These are phyloP conservation scores for Acanthosepion lycidas DNA, from an alignment of 2,888 invertebrate genomes.

Conservation along the genomic window DNA sequence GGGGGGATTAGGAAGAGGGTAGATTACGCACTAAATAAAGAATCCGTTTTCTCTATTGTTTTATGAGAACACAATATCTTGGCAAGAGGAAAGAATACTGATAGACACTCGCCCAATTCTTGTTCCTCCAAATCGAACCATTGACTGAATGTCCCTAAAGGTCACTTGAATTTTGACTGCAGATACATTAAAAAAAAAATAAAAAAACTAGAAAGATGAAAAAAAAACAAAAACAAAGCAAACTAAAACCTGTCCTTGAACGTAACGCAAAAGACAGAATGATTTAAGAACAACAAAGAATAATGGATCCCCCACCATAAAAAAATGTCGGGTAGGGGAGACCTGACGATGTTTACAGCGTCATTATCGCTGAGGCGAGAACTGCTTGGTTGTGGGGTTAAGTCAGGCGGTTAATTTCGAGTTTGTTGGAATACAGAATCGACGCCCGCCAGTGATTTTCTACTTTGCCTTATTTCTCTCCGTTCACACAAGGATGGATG, in stretches of 20 bases:
- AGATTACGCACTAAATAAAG: not conserved
- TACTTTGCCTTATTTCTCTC: too few relatives aligned
- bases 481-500: too few relatives aligned
- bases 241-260: not conserved
- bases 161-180: slow-evolving; percentile 33
- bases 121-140: not conserved
- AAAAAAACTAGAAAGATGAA: too few relatives aligned
- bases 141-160: not conserved
- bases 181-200: not conserved
- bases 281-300: not conserved
- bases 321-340: not conserved
- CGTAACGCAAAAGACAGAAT: not conserved
- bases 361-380: slow-evolving; percentile 12
- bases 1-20: not conserved
- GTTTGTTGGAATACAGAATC: not conserved
- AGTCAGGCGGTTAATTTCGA: not conserved
- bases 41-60: not conserved
- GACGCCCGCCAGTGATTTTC: too few relatives aligned
- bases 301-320: not conserved
- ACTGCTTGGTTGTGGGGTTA: not conserved
- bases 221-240: too few relatives aligned
- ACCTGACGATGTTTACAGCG: not conserved
- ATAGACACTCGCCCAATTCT: not conserved
- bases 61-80: not conserved
- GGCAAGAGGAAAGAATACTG: not conserved